A percentile compares a stretch with the other conserved stretches of the same genome.
Conservation (phyloP, 2,888 invertebrate genomes). For the Pheosia gnoma region DNA sequence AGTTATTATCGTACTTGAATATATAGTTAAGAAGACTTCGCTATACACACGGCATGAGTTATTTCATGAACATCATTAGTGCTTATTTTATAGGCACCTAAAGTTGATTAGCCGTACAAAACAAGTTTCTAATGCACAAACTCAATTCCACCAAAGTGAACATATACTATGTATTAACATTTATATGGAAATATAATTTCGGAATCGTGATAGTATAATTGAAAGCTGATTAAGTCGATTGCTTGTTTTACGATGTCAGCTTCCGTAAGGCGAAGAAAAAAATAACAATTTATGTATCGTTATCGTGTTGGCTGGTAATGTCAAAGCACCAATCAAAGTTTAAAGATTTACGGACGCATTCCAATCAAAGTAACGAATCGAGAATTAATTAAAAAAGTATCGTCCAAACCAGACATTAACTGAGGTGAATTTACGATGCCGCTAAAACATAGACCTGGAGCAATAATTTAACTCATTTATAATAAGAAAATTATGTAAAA, state of each 20-base stretch:
- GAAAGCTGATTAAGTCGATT: constrained; percentile 39
- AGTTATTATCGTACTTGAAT: not conserved
- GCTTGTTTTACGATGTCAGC: constrained; percentile 43
- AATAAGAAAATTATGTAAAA: constrained; percentile 82
- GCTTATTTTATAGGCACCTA: constrained; percentile 26
- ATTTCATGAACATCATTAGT: not conserved
- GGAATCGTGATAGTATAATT: constrained; percentile 38
- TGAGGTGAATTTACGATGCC: constrained; percentile 72
- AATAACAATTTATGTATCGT: constrained; percentile 31
- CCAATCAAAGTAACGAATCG: constrained; percentile 62
- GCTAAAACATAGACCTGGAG: constrained; percentile 73
- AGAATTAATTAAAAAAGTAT: constrained; percentile 77
- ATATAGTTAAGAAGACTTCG: not conserved
- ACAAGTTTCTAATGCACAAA: constrained; percentile 30
- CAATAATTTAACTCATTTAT: constrained; percentile 75
- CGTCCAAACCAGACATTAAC: constrained; percentile 60
- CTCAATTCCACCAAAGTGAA: constrained; percentile 27
- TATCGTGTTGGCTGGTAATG: constrained; percentile 35
- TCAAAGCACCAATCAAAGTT: constrained; percentile 46
- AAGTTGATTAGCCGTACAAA: constrained; percentile 26
- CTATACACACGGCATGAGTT: not conserved
- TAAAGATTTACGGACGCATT: constrained; percentile 44
- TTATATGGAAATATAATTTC: constrained; percentile 40
- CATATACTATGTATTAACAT: constrained; percentile 28
- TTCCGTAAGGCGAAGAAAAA: constrained; percentile 39